phyloP scores from a whole-genome alignment of 1,140 invertebrate genomes.

The Drosophila pandora region DNA sequence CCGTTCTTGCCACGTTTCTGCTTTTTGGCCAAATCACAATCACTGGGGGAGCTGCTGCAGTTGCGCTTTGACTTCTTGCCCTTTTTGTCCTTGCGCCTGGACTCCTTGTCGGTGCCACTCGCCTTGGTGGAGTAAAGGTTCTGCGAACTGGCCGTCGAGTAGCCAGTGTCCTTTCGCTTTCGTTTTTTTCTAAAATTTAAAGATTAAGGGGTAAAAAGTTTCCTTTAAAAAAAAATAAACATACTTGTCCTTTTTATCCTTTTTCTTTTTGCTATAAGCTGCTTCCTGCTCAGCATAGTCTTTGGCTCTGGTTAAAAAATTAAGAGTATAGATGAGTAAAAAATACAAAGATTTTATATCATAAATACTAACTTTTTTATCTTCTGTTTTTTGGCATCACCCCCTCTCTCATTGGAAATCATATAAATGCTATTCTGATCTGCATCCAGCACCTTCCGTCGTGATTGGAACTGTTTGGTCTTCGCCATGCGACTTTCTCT shows the following conservation, averaged over 20 bases:
- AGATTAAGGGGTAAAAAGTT: not conserved
- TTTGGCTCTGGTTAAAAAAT: slow-evolving; percentile 50
- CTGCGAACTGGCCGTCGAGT: slow-evolving; percentile 87
- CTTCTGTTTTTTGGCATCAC: slow-evolving; percentile 75
- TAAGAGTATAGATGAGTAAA: not conserved
- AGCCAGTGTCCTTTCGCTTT: slow-evolving; percentile 86
- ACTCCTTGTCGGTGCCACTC: slow-evolving; percentile 60
- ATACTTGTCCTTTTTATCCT: slow-evolving; percentile 71
- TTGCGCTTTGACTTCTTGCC: slow-evolving; percentile 74
- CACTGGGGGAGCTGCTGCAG: slow-evolving; percentile 70
- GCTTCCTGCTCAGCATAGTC: slow-evolving; percentile 77
- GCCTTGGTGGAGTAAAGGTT: slow-evolving; percentile 82
- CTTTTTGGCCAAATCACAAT: slow-evolving; percentile 68
- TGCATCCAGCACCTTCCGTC: slow-evolving; percentile 78
- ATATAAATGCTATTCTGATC: slow-evolving; percentile 85
- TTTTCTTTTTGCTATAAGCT: slow-evolving; percentile 70
- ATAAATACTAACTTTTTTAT: slow-evolving; percentile 65
- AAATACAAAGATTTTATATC: not conserved
- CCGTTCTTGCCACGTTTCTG: slow-evolving; percentile 70
- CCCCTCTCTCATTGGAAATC: slow-evolving; percentile 84
- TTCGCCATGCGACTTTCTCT: slow-evolving; percentile 81
- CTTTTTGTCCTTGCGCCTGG: slow-evolving; percentile 75
- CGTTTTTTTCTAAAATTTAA: slow-evolving; percentile 70
- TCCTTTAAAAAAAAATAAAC: not conserved
- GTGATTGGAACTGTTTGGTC: slow-evolving; percentile 83